Conservation (phyloP, 2,113 vertebrate species). For the Gobiocypris rarus region DNA sequence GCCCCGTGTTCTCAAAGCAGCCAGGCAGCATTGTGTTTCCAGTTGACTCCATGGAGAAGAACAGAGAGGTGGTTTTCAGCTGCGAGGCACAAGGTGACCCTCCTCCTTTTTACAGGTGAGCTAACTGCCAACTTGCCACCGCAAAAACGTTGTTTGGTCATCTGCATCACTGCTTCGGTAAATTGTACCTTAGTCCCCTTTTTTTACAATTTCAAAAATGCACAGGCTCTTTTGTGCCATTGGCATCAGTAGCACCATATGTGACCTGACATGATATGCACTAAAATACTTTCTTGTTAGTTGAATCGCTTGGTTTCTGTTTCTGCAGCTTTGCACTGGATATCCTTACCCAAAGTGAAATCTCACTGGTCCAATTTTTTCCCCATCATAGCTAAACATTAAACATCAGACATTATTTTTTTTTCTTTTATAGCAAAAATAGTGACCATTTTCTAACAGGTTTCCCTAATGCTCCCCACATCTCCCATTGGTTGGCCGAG, state of each 20-base stretch:
- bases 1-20: slow-evolving; percentile 89
- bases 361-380: neutral
- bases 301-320: neutral
- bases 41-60: slow-evolving; percentile 89
- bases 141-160: slow-evolving; percentile 3
- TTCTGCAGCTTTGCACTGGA: neutral
- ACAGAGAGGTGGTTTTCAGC: slow-evolving; percentile 88
- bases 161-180: slow-evolving; percentile 30
- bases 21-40: slow-evolving; percentile 90
- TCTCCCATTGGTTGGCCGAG: neutral
- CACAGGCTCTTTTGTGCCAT: slow-evolving; percentile 4
- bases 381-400: neutral
- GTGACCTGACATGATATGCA: neutral
- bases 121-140: slow-evolving; percentile 13
- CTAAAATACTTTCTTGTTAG: neutral
- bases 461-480: neutral
- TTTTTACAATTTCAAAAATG: neutral
- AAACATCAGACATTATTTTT: neutral
- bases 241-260: neutral
- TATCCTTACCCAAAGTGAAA: neutral
- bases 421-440: neutral
- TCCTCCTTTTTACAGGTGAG: slow-evolving; percentile 85
- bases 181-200: slow-evolving; percentile 9
- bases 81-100: slow-evolving; percentile 92
- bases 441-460: neutral